These are phyloP conservation scores for Aegithalos caudatus DNA, from an alignment of 2,113 vertebrate species.

Conservation along the genomic window DNA sequence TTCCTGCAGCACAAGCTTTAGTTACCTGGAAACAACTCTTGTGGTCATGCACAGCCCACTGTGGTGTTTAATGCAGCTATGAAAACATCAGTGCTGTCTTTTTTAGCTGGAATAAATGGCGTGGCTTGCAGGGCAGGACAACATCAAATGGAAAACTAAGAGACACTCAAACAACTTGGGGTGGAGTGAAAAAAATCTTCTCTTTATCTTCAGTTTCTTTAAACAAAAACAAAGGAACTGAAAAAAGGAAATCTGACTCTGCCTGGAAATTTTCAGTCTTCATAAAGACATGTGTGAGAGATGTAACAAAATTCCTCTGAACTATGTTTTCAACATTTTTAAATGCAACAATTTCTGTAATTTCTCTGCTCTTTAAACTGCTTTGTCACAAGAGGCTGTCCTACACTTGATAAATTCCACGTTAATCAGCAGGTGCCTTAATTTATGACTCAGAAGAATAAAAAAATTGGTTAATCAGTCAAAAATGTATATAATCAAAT, in stretches of 20 bases:
- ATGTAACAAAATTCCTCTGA: background rate
- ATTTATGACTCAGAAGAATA: background rate
- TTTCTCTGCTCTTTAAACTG: background rate
- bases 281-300: background rate
- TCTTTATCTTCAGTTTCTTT: background rate
- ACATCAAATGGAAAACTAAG: background rate
- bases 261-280: background rate
- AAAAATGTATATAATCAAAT: constrained; percentile 31
- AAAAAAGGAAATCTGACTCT: background rate
- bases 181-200: background rate
- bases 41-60: background rate
- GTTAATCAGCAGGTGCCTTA: constrained; percentile 20
- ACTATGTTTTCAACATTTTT: background rate
- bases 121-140: background rate
- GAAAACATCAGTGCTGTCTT: background rate
- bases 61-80: background rate
- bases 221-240: background rate
- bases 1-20: background rate
- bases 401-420: constrained; percentile 1
- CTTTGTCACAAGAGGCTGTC: background rate
- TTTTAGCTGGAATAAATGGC: background rate
- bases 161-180: background rate
- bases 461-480: background rate
- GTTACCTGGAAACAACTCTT: background rate
- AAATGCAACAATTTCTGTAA: background rate